A percentile compares a stretch with the other conserved stretches of the same genome.
Conservation (phyloP, 1,140 invertebrate species). For the Zaprionus kolodkinae region DNA sequence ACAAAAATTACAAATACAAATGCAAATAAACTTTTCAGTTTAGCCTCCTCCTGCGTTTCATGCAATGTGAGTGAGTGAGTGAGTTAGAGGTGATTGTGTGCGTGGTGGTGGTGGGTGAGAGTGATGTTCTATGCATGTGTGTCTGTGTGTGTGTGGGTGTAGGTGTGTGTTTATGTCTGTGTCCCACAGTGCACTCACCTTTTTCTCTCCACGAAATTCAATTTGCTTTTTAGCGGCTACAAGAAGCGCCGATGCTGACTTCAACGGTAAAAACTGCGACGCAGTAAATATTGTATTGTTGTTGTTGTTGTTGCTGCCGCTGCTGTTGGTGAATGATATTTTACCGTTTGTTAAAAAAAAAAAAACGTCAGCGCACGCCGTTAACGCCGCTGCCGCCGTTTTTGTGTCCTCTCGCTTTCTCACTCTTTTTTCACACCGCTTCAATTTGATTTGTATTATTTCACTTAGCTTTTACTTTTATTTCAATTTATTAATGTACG, state of each 20-base stretch:
- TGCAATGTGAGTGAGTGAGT: conserved; percentile 26
- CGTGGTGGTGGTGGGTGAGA: conserved; percentile 20
- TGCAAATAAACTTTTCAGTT: conserved; percentile 40
- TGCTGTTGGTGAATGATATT: conserved; percentile 44
- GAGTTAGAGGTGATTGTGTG: conserved; percentile 13
- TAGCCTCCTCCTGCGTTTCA: neutral
- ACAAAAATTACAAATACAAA: conserved; percentile 27
- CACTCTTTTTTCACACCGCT: conserved; percentile 48
- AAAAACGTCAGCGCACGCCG: conserved; percentile 40
- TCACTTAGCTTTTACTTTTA: conserved; percentile 21
- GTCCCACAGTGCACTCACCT: conserved; percentile 71
- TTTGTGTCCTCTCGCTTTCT: conserved; percentile 14
- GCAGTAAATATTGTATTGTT: conserved; percentile 58
- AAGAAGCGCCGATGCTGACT: conserved; percentile 53
- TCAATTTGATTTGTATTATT: conserved; percentile 27
- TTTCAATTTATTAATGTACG: neutral
- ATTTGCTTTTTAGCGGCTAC: conserved; percentile 43
- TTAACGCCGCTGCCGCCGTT: conserved; percentile 33
- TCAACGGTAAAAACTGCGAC: conserved; percentile 72
- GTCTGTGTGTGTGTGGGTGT: conserved; percentile 7
- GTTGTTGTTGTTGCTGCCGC: conserved; percentile 27
- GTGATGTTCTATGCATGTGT: conserved; percentile 35
- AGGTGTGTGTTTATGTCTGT: conserved; percentile 18
- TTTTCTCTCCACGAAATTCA: conserved; percentile 49
- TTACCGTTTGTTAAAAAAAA: conserved; percentile 30